phyloP scores from a whole-genome alignment of 2,888 invertebrate genomes.

The Gonocerus acuteangulatus region DNA sequence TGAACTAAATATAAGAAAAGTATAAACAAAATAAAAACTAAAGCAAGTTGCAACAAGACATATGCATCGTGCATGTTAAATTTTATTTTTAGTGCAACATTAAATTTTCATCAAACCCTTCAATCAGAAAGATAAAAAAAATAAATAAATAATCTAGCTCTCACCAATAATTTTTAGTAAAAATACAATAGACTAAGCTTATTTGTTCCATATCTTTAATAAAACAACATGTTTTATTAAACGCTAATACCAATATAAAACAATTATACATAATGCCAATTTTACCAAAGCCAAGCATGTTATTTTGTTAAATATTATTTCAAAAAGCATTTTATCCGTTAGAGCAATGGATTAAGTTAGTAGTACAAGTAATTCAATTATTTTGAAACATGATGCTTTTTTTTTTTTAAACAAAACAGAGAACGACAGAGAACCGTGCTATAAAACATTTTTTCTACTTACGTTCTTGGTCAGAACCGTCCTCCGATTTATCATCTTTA shows the following conservation, averaged over 20 bases:
- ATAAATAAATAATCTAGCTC: too few relatives aligned
- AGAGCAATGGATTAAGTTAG: neutral
- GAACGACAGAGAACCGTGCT: too few relatives aligned
- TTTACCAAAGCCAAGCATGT: too few relatives aligned
- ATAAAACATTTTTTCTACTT: constrained; percentile 50
- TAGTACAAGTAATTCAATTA: neutral
- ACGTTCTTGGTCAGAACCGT: constrained; percentile 97
- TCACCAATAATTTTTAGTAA: too few relatives aligned
- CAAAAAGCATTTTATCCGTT: too few relatives aligned
- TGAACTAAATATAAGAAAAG: neutral
- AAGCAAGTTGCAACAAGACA: constrained; percentile 17
- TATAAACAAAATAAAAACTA: constrained; percentile 23
- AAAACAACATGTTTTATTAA: too few relatives aligned
- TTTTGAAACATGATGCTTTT: neutral
- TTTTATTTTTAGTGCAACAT: neutral
- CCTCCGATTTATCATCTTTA: constrained; percentile 95
- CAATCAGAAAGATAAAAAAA: neutral
- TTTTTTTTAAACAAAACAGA: neutral
- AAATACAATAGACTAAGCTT: too few relatives aligned
- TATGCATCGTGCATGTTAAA: constrained; percentile 16
- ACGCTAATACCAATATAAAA: too few relatives aligned
- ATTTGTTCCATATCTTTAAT: too few relatives aligned
- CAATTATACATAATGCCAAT: too few relatives aligned
- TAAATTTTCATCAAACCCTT: neutral
- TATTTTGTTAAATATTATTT: too few relatives aligned